These are phyloP conservation scores for Sebastes steindachneri DNA, from an alignment of 2,797 vertebrate genomes.

Conservation along the genomic window DNA sequence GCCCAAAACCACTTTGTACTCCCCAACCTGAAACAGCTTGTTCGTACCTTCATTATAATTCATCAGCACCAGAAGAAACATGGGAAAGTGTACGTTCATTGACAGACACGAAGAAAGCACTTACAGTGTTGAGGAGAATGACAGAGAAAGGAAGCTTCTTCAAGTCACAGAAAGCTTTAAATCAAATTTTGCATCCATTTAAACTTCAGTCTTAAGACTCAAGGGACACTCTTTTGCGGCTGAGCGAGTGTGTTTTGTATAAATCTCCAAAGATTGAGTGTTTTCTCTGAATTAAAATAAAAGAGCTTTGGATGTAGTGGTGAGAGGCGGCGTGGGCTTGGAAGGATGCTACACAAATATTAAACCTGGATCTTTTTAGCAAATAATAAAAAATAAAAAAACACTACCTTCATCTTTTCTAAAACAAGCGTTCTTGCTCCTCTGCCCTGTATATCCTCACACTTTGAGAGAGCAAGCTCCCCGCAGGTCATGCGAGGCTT, in stretches of 20 bases:
- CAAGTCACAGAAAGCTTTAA: slow-evolving; percentile 29
- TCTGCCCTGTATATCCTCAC: slow-evolving; percentile 8
- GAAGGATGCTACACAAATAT: slow-evolving; percentile 29
- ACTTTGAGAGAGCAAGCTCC: slow-evolving; percentile 10
- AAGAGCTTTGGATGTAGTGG: slow-evolving; percentile 10
- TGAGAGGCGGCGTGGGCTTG: slow-evolving; percentile 7
- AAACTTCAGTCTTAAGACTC: slow-evolving; percentile 40
- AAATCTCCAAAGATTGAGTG: slow-evolving; percentile 29
- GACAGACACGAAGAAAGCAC: slow-evolving; percentile 39
- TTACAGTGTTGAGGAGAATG: slow-evolving; percentile 32
- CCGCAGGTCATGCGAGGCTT: slow-evolving; percentile 60
- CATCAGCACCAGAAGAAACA: slow-evolving; percentile 33
- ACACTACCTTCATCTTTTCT: slow-evolving; percentile 32
- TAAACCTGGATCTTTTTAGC: slow-evolving; percentile 28
- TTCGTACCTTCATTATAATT: slow-evolving; percentile 41
- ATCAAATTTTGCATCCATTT: slow-evolving; percentile 51
- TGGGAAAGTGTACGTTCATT: slow-evolving; percentile 17
- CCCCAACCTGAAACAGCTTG: slow-evolving; percentile 13
- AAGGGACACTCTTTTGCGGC: slow-evolving; percentile 20
- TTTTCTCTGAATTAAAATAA: slow-evolving; percentile 47
- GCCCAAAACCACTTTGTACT: slow-evolving; percentile 45
- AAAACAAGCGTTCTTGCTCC: slow-evolving; percentile 11
- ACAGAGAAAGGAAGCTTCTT: slow-evolving; percentile 11
- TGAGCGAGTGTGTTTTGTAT: slow-evolving; percentile 20
- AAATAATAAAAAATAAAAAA: background rate